phyloP scores from a whole-genome alignment of 1,140 invertebrate genomes.

The Cotesia typhae region DNA sequence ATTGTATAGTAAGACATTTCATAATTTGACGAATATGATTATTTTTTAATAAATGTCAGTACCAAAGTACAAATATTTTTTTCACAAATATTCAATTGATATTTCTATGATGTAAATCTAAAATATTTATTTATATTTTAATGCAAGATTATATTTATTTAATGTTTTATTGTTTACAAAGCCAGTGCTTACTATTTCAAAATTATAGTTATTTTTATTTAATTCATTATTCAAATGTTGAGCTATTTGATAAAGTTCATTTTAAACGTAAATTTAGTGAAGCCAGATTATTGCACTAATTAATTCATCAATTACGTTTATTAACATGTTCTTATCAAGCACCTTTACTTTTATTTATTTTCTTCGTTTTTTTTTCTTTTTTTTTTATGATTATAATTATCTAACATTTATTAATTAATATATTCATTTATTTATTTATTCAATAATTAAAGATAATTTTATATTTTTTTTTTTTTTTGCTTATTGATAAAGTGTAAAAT shows the following conservation, averaged over 20 bases:
- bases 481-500: background rate
- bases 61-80: slow-evolving; percentile 52
- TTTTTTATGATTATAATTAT: background rate
- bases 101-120: too few relatives aligned
- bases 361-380: background rate
- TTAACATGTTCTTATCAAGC: background rate
- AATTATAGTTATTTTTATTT: slow-evolving; percentile 15
- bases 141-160: slow-evolving; percentile 18
- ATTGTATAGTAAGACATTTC: background rate
- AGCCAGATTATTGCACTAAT: slow-evolving; percentile 36
- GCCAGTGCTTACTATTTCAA: background rate
- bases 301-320: background rate
- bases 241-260: slow-evolving; percentile 25
- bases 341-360: background rate
- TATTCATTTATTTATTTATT: background rate
- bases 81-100: slow-evolving; percentile 26
- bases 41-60: slow-evolving; percentile 44
- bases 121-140: slow-evolving; percentile 7
- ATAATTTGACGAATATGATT: slow-evolving; percentile 10
- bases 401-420: background rate
- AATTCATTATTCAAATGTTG: slow-evolving; percentile 22
- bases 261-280: slow-evolving; percentile 3
- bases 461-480: background rate
- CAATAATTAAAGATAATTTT: slow-evolving; percentile 1
- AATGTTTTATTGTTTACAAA: background rate